Evolutionary conservation across 53 echinoderm and acorn worm species (phyloP), one percentile per base, ranked within the genome.

Genomic region (Stichopus horrens): DNA sequence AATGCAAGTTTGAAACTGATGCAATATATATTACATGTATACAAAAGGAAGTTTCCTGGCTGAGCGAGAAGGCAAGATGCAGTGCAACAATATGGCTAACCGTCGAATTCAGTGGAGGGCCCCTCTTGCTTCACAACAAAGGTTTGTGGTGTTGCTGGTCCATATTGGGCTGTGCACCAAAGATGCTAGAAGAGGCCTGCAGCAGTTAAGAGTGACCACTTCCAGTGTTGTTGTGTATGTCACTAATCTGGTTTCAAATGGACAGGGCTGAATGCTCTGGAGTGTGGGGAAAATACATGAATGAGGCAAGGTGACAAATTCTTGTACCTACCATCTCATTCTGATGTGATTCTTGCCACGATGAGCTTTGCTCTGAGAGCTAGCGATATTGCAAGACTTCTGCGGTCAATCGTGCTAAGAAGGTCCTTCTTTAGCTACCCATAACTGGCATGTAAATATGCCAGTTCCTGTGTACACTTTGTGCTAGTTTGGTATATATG

Each of bases 11-110:
- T 53, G 23, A 14, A 78, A 21, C 65, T 81, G 58, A 89, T 89
- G 89, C 81, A 68, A 60, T 23, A 89, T 89, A 82, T 83, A 6
- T 73, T 77, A 52, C 21, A 82, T 63, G 55, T 52, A 3, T 89
- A 79, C 67, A 53, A 65, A 7, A 37, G 37, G 37, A 37, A 37
- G 37, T 37, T 37, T 37, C 37, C 37, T 37, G 37, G 37, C 37
- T 37, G 59, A 59, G 59, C 8, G 4, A 59, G 59, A 71, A 18
- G 18, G 19, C 16, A 20, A 13, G 6, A 18, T n/a, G n/a, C 18
- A 20, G 71, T 68, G 68, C 71, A n/a, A 18, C 14, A 20, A 71
- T 71, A 71, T 37, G 71, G 19, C 71, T 71, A 71, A 18, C 71
- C 71, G 19, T 21, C 18, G 18, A 71, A 18, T 71, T 20, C 71